Base-by-base conservation (phyloP, 2,888 invertebrate species). In the Ceraclea dissimilis region DNA sequence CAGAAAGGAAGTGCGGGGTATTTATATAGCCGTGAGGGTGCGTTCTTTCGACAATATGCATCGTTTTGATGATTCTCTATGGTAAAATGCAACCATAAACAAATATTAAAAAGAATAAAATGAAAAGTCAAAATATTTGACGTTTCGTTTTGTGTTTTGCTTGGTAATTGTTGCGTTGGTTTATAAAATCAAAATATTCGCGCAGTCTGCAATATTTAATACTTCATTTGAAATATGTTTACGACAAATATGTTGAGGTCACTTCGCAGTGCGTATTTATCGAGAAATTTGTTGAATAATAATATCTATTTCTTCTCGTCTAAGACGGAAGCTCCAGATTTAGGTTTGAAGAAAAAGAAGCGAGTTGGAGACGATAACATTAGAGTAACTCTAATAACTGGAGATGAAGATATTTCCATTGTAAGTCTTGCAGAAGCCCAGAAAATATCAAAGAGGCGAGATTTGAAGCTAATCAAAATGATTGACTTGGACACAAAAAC, bases 381-480 rank as follows among this genome's bases (percentile, higher is more conserved):
- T n/a, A 81, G 80, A 70, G 84, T 90, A 60, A 88, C 87, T 0
- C 69, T 90, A 22, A 72, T 88, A 57, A 72, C 75, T 34, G 71
- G 78, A 31, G 80, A 84, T 67, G 72, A 83, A 64, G 70, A 76
- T 26, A 69, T 85, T 18, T 76, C 72, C 59, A 75, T 88, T 2
- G 79, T 80, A 1, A 81, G 85, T 21, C 62, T 89, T 21, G 83
- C 83, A 61, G 84, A 84, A 64, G 90, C 90, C 0, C 76, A 83
- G 63, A 87, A 79, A 67, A 65, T 90, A 58, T 84, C 89, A 1
- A 75, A 79, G 57, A 77, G 85, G 43, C 74, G 86, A 62, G 82
- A 86, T 51, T 71, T 90, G 60, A 85, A 84, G 67, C 72, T 91
- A 56, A 76, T 88, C 0, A 85, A 86, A 72, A 70, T 87, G 21